These are phyloP conservation scores for Eurystomus gularis DNA, from an alignment of 2,113 vertebrate species.

Conservation along the genomic window DNA sequence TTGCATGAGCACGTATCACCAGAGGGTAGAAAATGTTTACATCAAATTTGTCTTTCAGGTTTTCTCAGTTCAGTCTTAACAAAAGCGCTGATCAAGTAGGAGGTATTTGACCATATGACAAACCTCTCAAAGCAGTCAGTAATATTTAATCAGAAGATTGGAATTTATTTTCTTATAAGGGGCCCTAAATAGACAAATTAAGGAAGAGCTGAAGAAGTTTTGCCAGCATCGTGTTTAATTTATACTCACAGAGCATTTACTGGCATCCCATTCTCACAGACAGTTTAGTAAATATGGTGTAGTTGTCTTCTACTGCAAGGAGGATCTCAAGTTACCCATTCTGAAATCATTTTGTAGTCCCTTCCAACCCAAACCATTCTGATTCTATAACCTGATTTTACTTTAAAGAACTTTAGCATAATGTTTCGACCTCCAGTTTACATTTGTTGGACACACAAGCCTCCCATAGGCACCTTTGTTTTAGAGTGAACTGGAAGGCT, in stretches of 20 bases:
- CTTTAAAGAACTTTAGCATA: not conserved
- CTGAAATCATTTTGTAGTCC: no score
- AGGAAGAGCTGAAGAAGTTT: not conserved
- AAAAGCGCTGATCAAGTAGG: not conserved
- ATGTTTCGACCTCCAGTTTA: not conserved
- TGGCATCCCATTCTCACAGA: not conserved
- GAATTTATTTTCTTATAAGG: not conserved
- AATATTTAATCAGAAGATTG: not conserved
- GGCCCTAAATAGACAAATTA: not conserved
- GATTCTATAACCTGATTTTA: no score
- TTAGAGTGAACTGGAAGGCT: not conserved
- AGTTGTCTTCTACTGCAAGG: not conserved
- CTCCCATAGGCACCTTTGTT: not conserved
- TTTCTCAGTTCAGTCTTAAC: not conserved
- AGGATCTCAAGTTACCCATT: no score
- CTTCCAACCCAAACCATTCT: no score
- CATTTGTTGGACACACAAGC: not conserved
- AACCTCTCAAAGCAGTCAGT: not conserved
- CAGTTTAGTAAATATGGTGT: not conserved
- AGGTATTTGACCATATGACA: not conserved
- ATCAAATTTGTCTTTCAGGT: not conserved
- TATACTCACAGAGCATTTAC: not conserved
- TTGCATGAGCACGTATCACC: not conserved
- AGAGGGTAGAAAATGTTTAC: not conserved
- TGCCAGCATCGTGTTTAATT: not conserved